Evolutionary conservation across 37 sponge, comb jelly and placozoan genomes (phyloP).

Genomic region (Spongilla lacustris): DNA sequence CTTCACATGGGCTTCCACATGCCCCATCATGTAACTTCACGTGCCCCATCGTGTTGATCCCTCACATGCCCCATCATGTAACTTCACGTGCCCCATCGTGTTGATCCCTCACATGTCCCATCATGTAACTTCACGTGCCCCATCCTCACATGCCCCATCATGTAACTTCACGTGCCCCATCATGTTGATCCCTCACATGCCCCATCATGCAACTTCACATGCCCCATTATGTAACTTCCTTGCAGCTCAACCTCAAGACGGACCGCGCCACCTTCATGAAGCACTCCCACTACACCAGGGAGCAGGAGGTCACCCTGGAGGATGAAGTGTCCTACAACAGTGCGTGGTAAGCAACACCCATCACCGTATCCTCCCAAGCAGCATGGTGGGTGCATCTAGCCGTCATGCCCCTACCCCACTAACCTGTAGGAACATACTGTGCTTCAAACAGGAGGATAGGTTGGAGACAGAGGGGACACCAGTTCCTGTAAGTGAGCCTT

Average conservation of each 20-base stretch:
- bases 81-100: too few relatives aligned
- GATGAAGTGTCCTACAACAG: conserved; percentile 62
- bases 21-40: too few relatives aligned
- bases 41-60: too few relatives aligned
- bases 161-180: too few relatives aligned
- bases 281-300: conserved; percentile 86
- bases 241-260: conserved; percentile 85
- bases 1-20: too few relatives aligned
- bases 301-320: conserved; percentile 82
- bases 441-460: conserved; percentile 79
- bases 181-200: too few relatives aligned
- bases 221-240: not conserved
- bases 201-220: not conserved
- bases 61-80: too few relatives aligned
- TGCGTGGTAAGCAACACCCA: conserved; percentile 68
- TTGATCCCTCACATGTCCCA: too few relatives aligned
- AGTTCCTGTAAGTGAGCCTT: conserved; percentile 66
- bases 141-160: too few relatives aligned
- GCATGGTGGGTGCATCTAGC: not conserved
- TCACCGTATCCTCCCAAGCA: too few relatives aligned
- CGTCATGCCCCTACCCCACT: not conserved
- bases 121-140: too few relatives aligned
- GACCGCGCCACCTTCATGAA: conserved; percentile 92
- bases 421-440: conserved; percentile 63
- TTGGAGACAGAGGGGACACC: conserved; percentile 87